These are phyloP conservation scores for Anomalospiza imberbis DNA, from an alignment of 2,797 vertebrate genomes.

Conservation along the genomic window DNA sequence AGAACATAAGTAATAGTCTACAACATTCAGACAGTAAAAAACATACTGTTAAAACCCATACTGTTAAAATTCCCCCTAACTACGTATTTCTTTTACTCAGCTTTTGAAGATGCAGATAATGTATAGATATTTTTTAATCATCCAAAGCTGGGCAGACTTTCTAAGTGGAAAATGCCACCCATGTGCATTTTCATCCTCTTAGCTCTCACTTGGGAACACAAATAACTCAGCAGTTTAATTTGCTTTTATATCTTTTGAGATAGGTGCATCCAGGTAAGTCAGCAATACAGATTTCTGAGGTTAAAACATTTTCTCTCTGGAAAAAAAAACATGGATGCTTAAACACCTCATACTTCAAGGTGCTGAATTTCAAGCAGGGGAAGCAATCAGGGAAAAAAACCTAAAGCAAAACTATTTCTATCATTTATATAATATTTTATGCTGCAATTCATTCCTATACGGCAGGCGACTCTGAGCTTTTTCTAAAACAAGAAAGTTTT, in stretches of 20 bases:
- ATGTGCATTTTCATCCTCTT: neutral
- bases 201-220: neutral
- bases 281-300: neutral
- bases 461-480: neutral
- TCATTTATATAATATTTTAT: neutral
- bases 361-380: neutral
- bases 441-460: neutral
- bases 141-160: neutral
- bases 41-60: neutral
- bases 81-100: neutral
- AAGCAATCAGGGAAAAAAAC: neutral
- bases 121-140: neutral
- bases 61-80: neutral
- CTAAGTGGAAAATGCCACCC: neutral
- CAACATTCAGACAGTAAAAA: slow-evolving; percentile 10
- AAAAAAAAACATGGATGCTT: neutral
- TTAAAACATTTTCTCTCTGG: neutral
- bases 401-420: neutral
- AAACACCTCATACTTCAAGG: neutral
- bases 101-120: neutral
- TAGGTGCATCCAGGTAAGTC: neutral
- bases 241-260: neutral
- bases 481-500: neutral
- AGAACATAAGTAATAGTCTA: neutral
- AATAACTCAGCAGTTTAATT: neutral